Evolutionary conservation across 2,888 invertebrate genomes (phyloP).

Genomic region (Drosophila antonietae): DNA sequence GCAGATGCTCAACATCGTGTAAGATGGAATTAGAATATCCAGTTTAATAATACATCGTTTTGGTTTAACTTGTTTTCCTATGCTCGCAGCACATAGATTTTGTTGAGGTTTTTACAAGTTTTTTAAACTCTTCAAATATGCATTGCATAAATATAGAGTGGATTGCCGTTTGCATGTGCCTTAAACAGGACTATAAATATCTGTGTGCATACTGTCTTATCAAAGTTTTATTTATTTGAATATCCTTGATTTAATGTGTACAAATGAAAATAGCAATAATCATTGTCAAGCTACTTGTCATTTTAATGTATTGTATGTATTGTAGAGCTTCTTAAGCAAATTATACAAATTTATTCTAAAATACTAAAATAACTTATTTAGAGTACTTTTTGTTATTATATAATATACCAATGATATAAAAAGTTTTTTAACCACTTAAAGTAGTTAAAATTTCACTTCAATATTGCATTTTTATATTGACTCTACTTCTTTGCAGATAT

Average conservation of each 20-base stretch:
- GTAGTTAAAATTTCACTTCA: background rate
- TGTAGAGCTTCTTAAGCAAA: too few relatives aligned
- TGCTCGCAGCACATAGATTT: background rate
- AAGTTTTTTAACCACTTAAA: background rate
- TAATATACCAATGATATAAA: background rate
- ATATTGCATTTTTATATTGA: background rate
- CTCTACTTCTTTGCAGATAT: background rate
- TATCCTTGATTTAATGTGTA: background rate
- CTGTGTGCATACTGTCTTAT: too few relatives aligned
- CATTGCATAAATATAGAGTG: background rate
- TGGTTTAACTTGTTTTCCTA: background rate
- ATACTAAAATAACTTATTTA: too few relatives aligned
- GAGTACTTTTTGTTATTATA: background rate
- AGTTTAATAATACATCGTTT: conserved; percentile 6
- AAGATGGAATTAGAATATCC: background rate
- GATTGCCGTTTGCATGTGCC: background rate
- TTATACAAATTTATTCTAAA: too few relatives aligned
- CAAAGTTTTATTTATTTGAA: background rate
- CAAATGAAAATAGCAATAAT: background rate
- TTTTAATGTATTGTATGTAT: too few relatives aligned
- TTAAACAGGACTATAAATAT: background rate
- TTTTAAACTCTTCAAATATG: conserved; percentile 1
- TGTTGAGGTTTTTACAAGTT: background rate
- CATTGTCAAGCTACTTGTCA: background rate
- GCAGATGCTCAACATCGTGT: conserved; percentile 13